Base-by-base conservation (phyloP, 1,140 invertebrate species). In the Eulimnadia texana region DNA sequence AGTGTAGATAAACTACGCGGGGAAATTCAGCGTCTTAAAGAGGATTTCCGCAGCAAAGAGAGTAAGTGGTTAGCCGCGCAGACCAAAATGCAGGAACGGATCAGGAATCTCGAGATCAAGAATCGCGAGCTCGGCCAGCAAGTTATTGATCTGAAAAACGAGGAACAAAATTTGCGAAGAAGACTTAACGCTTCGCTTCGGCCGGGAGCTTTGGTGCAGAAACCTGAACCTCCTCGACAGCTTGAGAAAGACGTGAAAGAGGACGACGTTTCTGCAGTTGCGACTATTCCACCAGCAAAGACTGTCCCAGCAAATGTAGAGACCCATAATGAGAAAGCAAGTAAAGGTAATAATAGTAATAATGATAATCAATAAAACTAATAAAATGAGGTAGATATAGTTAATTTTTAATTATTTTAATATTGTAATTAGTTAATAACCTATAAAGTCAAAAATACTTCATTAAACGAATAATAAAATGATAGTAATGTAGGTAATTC, bases 101-200 rank as follows among this genome's bases (percentile, higher is more conserved):
- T 59, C 27, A 33, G 62, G 2, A 19, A 20, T 2, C 56, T 63
- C 22, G 62, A 63, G 47, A 54, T 57, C 3, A 27, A 59, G 23
- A 53, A 54, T 16, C 42, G 56, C 11, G 57, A 58, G 23, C 29
- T 53, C 22, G 33, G 19, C 29, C 49, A 60, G 0, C 25, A 58
- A 10, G 25, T 63, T 2, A 23, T 25, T 11, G 59, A 58, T 51
- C 16, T 63, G 27, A 28, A 27, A 3, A 29, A 62, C n/a, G 62
- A 63, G 53, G 62, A 63, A n/a, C 56, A 33, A 3, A 51, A 51
- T 19, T 33, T 63, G 13, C 56, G 58, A 59, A 62, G 28, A 19
- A 49, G 51, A 22, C 52, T 50, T 9, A 60, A 50, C 50, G 58
- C 50, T 24, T 22, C 24, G 33, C 28, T 57, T 27, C 24, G 55